phyloP scores from a whole-genome alignment of 2,113 vertebrate genomes.

The Aplodontia rufa region DNA sequence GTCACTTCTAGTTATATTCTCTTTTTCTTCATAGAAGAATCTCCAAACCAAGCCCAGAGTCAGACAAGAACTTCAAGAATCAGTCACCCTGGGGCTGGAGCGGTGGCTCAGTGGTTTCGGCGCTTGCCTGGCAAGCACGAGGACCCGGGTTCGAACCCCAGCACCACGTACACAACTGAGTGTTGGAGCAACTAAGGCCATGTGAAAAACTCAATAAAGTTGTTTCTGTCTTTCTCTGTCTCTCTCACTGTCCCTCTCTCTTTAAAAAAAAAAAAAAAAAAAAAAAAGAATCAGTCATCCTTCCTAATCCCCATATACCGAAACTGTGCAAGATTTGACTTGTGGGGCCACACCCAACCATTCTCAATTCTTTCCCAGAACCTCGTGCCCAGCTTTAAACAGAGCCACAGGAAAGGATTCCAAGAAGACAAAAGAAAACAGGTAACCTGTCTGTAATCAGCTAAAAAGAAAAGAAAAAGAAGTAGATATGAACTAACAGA shows the following conservation, averaged over 20 bases:
- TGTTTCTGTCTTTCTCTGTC: no score
- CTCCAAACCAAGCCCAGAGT: background rate
- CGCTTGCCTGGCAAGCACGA: no score
- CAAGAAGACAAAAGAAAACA: background rate
- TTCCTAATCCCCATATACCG: background rate
- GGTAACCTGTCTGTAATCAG: background rate
- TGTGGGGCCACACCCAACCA: background rate
- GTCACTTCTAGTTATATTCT: background rate
- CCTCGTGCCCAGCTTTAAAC: background rate
- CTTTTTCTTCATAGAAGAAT: background rate
- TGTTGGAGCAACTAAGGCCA: no score
- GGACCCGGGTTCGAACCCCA: no score
- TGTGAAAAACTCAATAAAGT: no score
- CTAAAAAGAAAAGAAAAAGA: background rate
- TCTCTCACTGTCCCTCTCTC: no score
- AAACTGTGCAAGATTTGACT: background rate
- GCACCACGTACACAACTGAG: no score
- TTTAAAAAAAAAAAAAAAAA: no score
- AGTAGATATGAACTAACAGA: background rate
- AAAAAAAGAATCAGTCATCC: background rate
- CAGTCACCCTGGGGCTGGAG: background rate
- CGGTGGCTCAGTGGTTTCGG: no score
- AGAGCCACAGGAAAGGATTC: background rate
- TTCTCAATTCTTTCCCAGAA: constrained; percentile 31
- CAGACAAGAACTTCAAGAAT: background rate